A percentile compares a stretch with the other conserved stretches of the same genome.
Evolutionary conservation across 1,140 invertebrate species (phyloP).

Genomic region (Zaprionus ornatus): DNA sequence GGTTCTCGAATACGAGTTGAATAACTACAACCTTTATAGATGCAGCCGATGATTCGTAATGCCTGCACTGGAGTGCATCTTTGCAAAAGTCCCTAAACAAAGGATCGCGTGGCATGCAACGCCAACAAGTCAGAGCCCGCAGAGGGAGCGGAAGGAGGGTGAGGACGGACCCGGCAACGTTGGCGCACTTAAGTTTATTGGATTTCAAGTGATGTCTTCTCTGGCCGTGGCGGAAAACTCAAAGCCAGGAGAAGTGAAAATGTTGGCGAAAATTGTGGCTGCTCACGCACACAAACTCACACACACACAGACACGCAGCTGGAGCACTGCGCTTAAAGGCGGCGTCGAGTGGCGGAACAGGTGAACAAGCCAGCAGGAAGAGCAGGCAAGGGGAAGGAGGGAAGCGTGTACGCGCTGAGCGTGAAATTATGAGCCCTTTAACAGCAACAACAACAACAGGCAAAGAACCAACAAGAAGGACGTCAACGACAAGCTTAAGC

Average conservation of each 20-base stretch:
- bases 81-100: background rate
- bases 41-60: background rate
- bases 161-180: background rate
- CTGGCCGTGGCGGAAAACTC: constrained; percentile 21
- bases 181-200: constrained; percentile 71
- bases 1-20: background rate
- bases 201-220: constrained; percentile 60
- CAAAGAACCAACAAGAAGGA: constrained; percentile 29
- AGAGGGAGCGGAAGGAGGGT: background rate
- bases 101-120: constrained; percentile 26
- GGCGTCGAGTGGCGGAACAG: constrained; percentile 5
- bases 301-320: constrained; percentile 13
- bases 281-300: constrained; percentile 34
- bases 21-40: background rate
- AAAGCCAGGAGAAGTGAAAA: constrained; percentile 44
- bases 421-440: constrained; percentile 77
- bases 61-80: constrained; percentile 1
- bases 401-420: constrained; percentile 65
- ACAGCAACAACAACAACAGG: constrained; percentile 40
- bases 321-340: constrained; percentile 41
- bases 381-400: background rate
- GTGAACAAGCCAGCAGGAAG: constrained; percentile 37
- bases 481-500: constrained; percentile 79
- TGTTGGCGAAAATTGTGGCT: constrained; percentile 51
- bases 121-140: constrained; percentile 16